Evolutionary conservation across 2,888 invertebrate species (phyloP), one percentile per base, ranked within the genome.

Genomic region (Lepidochitona cinerea): DNA sequence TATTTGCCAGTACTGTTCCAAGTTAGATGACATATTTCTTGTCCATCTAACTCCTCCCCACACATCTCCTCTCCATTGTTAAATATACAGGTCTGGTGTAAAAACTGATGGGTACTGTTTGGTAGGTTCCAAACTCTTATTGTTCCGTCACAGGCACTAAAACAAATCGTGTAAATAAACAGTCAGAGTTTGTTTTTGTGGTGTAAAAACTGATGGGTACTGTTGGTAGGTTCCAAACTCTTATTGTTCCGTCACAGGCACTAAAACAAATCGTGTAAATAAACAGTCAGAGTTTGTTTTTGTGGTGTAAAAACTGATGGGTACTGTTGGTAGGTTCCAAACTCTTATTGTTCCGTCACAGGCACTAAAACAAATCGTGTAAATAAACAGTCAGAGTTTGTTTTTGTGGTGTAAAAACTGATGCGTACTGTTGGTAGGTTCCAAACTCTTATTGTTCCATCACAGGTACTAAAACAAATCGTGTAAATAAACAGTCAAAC

Each of bases 91-190:
- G 93, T 93, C 76, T 92, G 92, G 80, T 93, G 92, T 73, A 93
- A 87, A 73, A 88, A 87, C 74, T 88, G 87, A 73, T 90, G 89
- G 37, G 88, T 89, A 72, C 89, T 86, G 76, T 89, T 88, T 6
- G 92, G 89, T 65, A 91, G 88, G 65, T 84, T 88, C 94, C 93
- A 93, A 18, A 93, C 87, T 29, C 93, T 88, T 0, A 93, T 92
- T 1, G 93, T 93, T n/a, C 93, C 93, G 87, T 94, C 94, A 84
- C 92, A 92, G 0, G 93, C 93, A 83, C 93, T 92, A 83, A 14
- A 85, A 18, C 72, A 37, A 23, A 65, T 69, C n/a, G 18, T 33
- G 14, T 18, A 71, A 41, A 70, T 26, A 74, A 69, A 41, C 9
- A 66, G 18, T 54, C 14, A 14, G n/a, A 14, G 23, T 35, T 36